phyloP scores from a whole-genome alignment of 1,140 invertebrate genomes.

The Leptinotarsa undecemlineata region DNA sequence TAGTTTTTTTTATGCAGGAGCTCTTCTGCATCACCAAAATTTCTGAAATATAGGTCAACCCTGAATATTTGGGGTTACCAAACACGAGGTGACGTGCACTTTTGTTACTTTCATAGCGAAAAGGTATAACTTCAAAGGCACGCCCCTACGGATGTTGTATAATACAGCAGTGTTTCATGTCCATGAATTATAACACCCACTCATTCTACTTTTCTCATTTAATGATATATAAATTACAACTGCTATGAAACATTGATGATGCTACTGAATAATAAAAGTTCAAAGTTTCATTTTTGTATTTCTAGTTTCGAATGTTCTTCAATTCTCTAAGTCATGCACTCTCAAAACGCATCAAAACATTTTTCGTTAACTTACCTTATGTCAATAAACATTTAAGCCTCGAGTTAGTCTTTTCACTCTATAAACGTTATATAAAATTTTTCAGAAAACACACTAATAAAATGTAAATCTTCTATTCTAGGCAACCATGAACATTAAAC shows the following conservation, averaged over 20 bases:
- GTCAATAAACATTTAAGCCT: slow-evolving; percentile 24
- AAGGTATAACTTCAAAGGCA: neutral
- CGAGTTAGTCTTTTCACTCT: slow-evolving; percentile 32
- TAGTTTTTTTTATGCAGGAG: too few species aligned
- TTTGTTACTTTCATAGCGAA: too few species aligned
- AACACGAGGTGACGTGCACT: neutral
- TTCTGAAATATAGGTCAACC: neutral
- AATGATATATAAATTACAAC: too few species aligned
- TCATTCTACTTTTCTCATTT: neutral
- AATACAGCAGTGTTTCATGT: neutral
- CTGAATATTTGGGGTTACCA: neutral
- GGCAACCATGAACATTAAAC: slow-evolving; percentile 16
- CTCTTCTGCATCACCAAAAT: neutral
- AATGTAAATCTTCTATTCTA: slow-evolving; percentile 28
- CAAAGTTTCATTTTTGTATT: too few species aligned
- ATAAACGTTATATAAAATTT: slow-evolving; percentile 20
- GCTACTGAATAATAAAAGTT: too few species aligned
- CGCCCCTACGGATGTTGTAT: neutral
- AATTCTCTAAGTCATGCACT: neutral
- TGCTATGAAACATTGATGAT: too few species aligned
- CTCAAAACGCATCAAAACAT: slow-evolving; percentile 25
- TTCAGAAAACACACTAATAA: slow-evolving; percentile 33
- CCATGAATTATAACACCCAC: neutral
- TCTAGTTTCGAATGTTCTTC: too few species aligned
- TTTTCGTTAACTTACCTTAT: slow-evolving; percentile 16